Evolutionary conservation across 2,888 invertebrate genomes (phyloP), one percentile per base, ranked within the genome.

Genomic region (Eudiplozoon nipponicum): DNA sequence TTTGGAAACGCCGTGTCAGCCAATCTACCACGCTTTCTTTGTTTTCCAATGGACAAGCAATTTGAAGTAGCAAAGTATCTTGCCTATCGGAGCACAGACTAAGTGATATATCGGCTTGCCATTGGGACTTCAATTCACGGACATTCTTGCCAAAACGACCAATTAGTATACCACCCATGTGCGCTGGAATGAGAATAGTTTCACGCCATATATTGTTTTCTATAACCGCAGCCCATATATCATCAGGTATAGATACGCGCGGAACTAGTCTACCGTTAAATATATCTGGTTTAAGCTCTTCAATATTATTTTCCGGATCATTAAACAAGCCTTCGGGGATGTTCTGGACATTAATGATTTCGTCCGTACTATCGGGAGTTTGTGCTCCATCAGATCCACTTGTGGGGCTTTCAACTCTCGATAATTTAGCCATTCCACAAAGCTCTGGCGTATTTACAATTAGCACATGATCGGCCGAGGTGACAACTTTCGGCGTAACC

Each of bases 81-180:
- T 31, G 31, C 17, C 17, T n/a, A 15, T 17, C 31, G 13, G 31
- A 17, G 13, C 11, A 31, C 31, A 31, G 11, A 15, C 17, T 31
- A 5, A 31, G 13, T 15, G 13, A 15, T 7, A 31, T 15, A 7
- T 31, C 31, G 17, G 31, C 31, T 17, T 31, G 31, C 31, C 31
- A 31, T 31, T 31, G 31, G 17, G 11, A 15, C 5, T 17, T 4
- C 17, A 31, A 15, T 31, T 31, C 31, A 31, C 31, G 31, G 5
- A 31, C 31, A 31, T 31, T 31, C 31, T 31, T 31, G 9, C 31
- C 31, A 17, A 31, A 31, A 13, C 31, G 31, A 13, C 31, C 31
- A 31, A 31, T 31, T 7, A 31, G 17, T 13, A 31, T 17, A 15
- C 31, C 31, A 31, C 31, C 31, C 31, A 31, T 31, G 13, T 17